A percentile compares a stretch with the other conserved stretches of the same genome.
Evolutionary conservation across 1,140 invertebrate genomes (phyloP).

Genomic region (Cephus cinctus): DNA sequence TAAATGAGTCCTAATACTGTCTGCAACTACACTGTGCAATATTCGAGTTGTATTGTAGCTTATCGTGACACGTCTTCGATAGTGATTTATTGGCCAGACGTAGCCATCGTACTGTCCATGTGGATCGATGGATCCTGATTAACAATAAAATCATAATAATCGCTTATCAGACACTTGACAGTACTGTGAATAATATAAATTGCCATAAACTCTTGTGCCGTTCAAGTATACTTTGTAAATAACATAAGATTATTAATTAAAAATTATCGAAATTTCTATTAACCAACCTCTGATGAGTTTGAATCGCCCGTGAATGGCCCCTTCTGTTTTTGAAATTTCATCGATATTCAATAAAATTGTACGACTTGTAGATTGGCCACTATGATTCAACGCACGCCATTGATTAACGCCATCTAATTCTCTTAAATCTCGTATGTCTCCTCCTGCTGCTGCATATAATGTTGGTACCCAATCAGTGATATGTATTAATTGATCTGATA

Average conservation of each 20-base stretch:
- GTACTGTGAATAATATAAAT: no score
- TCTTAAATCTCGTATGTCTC: slow-evolving; percentile 48
- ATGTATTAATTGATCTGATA: slow-evolving; percentile 62
- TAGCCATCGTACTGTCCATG: slow-evolving; percentile 42
- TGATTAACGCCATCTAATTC: slow-evolving; percentile 63
- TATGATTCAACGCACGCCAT: slow-evolving; percentile 57
- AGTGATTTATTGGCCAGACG: slow-evolving; percentile 41
- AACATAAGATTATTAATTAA: not conserved
- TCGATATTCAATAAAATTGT: slow-evolving; percentile 55
- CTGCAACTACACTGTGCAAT: slow-evolving; percentile 38
- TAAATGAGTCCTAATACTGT: slow-evolving; percentile 41
- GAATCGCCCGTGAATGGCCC: slow-evolving; percentile 46
- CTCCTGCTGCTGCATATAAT: slow-evolving; percentile 59
- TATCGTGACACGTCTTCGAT: slow-evolving; percentile 30
- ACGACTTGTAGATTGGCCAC: slow-evolving; percentile 33
- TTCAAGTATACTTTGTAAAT: not conserved
- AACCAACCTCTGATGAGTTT: slow-evolving; percentile 56
- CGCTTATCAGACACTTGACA: not conserved
- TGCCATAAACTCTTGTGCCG: not conserved
- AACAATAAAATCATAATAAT: slow-evolving; percentile 5
- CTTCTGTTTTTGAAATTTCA: slow-evolving; percentile 51
- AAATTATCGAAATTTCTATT: not conserved
- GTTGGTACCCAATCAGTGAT: slow-evolving; percentile 75
- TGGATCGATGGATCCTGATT: slow-evolving; percentile 33
- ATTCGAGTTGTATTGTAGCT: slow-evolving; percentile 37